Base-by-base conservation (phyloP, 2,113 vertebrate species). In the Sceloporus tristichus region DNA sequence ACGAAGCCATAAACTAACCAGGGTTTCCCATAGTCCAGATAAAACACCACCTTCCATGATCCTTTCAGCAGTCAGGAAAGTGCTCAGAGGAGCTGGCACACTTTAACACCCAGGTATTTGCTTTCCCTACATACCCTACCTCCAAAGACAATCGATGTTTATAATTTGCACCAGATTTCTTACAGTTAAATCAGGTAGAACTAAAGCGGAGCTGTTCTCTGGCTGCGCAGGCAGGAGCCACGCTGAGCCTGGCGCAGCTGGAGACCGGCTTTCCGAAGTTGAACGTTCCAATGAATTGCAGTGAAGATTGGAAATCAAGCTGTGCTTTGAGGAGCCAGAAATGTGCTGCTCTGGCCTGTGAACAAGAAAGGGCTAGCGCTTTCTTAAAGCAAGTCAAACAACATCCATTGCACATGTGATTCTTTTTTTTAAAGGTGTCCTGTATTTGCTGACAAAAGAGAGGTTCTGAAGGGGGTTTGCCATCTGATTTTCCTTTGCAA, bases 351-450 rank as follows among this genome's bases (percentile, higher is more conserved):
- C 59, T 16, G 74, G 14, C 42, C 7, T 29, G 65, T 18, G 40
- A 42, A 79, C 29, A 18, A 86, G n/a, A 65, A 79, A 2, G 40
- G 42, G 75, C 27, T 14, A 3, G 6, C 3, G 9, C 74, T 53
- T 48, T 38, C 42, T 78, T 73, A 21, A 5, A 38, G 7, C 53
- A 25, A 40, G 38, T 8, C 11, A 1, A 29, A 21, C 38, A 16
- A 70, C 21, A 70, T 0, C 0, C 19, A 4, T 29, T 42, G 38
- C 40, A 48, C 2, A 18, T 0, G 9, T 11, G 76, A 29, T 14
- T 6, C 2, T 48, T 48, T 48, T 48, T 48, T 48, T 48, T 48
- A 0, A 23, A 29, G 76, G 48, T 29, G 23, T 23, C 29, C 27
- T 79, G 77, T 16, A 56, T 79, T 56, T 56, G 48, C 75, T 66